phyloP scores from a whole-genome alignment of 2,888 invertebrate species.

The Amiota communis region DNA sequence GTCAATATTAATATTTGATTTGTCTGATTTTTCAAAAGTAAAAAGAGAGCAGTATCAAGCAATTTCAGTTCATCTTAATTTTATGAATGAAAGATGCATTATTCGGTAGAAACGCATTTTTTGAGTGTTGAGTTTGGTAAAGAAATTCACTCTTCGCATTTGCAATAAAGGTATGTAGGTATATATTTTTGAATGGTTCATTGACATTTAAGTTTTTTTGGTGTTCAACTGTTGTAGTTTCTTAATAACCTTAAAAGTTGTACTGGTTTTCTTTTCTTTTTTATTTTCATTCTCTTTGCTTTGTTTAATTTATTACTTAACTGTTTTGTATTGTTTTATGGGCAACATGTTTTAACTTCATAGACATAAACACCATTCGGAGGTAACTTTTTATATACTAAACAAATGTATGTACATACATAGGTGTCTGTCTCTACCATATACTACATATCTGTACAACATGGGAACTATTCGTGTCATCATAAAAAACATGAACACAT shows the following conservation, averaged over 20 bases:
- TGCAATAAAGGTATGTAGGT: no score
- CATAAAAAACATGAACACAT: slow-evolving; percentile 36
- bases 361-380: not conserved
- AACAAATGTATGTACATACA: not conserved
- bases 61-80: no score
- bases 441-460: slow-evolving; percentile 45
- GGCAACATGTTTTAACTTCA: slow-evolving; percentile 46
- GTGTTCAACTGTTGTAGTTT: slow-evolving; percentile 22
- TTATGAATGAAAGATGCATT: no score
- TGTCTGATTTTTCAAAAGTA: no score
- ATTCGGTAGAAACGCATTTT: no score
- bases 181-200: slow-evolving; percentile 52
- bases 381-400: no score
- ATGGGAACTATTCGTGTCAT: slow-evolving; percentile 56
- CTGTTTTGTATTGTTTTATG: slow-evolving; percentile 68
- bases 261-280: slow-evolving; percentile 21
- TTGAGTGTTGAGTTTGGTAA: no score
- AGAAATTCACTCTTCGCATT: no score
- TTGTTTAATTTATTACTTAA: slow-evolving; percentile 51
- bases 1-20: no score
- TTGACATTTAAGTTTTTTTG: slow-evolving; percentile 53
- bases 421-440: slow-evolving; percentile 32
- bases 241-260: not conserved
- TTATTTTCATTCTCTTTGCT: slow-evolving; percentile 39
- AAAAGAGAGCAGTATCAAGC: no score